Evolutionary conservation across 2,888 invertebrate genomes (phyloP), one percentile per base, ranked within the genome.

Genomic region (Meiosimyza decipiens): DNA sequence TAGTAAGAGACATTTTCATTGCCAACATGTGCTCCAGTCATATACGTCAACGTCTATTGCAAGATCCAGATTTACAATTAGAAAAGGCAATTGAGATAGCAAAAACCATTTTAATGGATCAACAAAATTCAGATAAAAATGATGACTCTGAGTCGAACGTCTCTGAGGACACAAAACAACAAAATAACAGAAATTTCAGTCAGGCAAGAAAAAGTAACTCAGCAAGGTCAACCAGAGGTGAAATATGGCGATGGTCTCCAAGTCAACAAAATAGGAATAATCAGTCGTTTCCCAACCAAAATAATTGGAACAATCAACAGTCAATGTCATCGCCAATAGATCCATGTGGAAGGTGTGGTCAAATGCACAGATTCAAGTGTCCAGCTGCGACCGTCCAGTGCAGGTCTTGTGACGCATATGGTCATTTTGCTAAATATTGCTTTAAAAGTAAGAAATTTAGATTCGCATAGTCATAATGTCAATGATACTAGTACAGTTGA

Each of bases 1-100:
- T 69, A 40, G 69, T 73, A 63, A 69, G 69, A 69, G 69, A 73
- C 40, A 64, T 69, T 57, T 69, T 73, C 22, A 69, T 73, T 52
- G 51, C 69, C 49, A 69, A 73, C 55, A 63, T 72, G 68, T 59
- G 59, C 40, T 60, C 66, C 47, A 72, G 54, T 55, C 67, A 72
- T 15, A 67, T 69, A 52, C 69, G 72, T 47, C 72, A 72, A 18
- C 57, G 68, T 49, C 68, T 73, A 52, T 55, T 73, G 51, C 72
- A 73, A 63, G 57, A 73, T 52, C 52, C 72, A 28, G 64, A 73
- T 63, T 51, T 49, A 50, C n/a, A 12, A 15, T 73, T 69, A 15
- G 51, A 66, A 51, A 72, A 51, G 40, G 60, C 71, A 12, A 72
- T 54, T 59, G 65, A 67, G 64, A 68, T 72, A n/a, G 68, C 64